Evolutionary conservation across 1,140 invertebrate species (phyloP), one percentile per base, ranked within the genome.

Genomic region (Xylocopa sonorina): DNA sequence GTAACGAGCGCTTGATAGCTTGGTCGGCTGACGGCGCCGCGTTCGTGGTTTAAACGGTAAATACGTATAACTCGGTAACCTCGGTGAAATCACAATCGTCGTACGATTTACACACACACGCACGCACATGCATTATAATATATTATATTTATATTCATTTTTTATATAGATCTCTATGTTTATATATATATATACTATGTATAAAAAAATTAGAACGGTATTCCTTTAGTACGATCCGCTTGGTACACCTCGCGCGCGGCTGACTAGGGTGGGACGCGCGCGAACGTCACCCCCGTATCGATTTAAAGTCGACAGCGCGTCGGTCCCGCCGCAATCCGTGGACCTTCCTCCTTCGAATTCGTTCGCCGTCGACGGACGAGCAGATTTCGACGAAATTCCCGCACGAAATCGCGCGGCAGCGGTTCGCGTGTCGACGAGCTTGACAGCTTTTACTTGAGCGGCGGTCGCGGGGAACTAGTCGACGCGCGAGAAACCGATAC

Each of bases 41-140:
- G 63, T 84, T 68, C 63, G 64, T 60, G 67, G 78, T 78, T 77
- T 80, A 80, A 67, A 84, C 81, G 71, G 74, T 85, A 87, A 87
- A 81, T 86, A 90, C 88, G 88, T 90, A 90, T 89, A 90, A 91
- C 90, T 92, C 89, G 90, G 91, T 92, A 92, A 92, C 91, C 91
- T 92, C 90, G 88, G 88, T 91, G 86, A 92, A 91, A 93, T 92
- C 90, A 91, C 90, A 92, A 90, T 92, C 90, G 88, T 89, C 87
- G 80, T 85, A 82, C 51, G 60, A 79, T 86, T 85, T 79, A 57
- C 62, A 63, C 51, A 57, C 32, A 71, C 64, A 68, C 60, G 29
- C 55, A 62, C 48, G 32, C 58, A 74, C 50, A 63, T 57, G n/a
- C n/a, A n/a, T n/a, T n/a, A n/a, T n/a, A n/a, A 58, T 83, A 82